Base-by-base conservation (phyloP, 2,113 vertebrate species). In the Ahaetulla prasina region DNA sequence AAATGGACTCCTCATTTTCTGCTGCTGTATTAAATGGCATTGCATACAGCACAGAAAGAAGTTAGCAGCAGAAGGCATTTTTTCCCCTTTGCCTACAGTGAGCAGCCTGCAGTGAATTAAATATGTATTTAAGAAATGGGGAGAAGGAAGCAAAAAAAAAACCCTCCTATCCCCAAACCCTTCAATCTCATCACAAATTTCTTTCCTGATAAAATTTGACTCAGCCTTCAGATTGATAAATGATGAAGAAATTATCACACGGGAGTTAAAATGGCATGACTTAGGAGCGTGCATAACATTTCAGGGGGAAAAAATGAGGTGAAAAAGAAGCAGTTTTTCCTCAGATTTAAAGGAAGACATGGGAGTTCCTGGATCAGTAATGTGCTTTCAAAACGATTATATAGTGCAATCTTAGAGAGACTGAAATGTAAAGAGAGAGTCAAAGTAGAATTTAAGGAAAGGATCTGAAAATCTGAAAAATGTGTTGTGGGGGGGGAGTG, bases 401-500 rank as follows among this genome's bases (percentile, higher is more conserved):
- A 50, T 91, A 85, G 47, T 94, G 55, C 91, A 80, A 43, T 80
- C 68, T 39, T 35, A 20, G n/a, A 39, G n/a, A 39, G 35, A 39
- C 93, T 96, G 92, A 43, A 39, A 97, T 97, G 94, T 95, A 94
- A 94, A 90, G 53, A 92, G 50, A 8, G 25, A 87, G 30, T 0
- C 92, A 84, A 91, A 94, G 94, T 91, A 94, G 95, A 95, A 97
- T 94, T 47, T 60, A 91, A 96, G 94, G 94, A 97, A 97, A 95
- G 10, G 89, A 94, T 95, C 4, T 97, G 96, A 97, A 96, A 97
- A 96, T 94, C 91, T 97, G 96, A 96, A 96, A 97, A 96, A 96
- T 94, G 97, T 96, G 96, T 95, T 96, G n/a, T n/a, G n/a, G n/a
- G n/a, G n/a, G n/a, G n/a, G n/a, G n/a, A n/a, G 95, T 93, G 95